Evolutionary conservation across 2,797 vertebrate species (phyloP).

Genomic region (Aeoliscus strigatus): DNA sequence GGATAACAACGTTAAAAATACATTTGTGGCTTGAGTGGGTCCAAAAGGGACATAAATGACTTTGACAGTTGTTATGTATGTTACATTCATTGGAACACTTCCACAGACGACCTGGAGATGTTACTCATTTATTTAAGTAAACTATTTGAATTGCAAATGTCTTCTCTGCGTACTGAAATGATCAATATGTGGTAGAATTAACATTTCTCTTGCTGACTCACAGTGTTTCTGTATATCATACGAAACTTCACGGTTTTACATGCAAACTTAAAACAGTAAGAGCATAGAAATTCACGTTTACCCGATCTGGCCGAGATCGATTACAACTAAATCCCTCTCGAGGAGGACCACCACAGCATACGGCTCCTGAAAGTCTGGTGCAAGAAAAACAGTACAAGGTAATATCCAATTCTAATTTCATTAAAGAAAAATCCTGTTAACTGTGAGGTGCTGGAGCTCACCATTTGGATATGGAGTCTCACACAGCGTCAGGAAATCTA

Average conservation of each 20-base stretch:
- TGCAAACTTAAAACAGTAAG: background rate
- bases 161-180: background rate
- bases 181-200: background rate
- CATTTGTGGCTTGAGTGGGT: background rate
- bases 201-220: background rate
- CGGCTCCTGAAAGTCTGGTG: constrained; percentile 94
- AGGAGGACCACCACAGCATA: constrained; percentile 96
- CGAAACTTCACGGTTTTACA: no score
- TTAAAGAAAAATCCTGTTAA: background rate
- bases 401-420: no score
- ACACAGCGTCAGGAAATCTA: constrained; percentile 97
- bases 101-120: background rate
- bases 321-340: constrained; percentile 96
- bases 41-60: background rate
- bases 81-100: background rate
- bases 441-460: constrained; percentile 40
- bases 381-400: no score
- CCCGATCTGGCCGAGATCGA: constrained; percentile 98
- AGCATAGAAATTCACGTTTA: constrained; percentile 63
- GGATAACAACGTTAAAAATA: background rate
- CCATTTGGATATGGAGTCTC: constrained; percentile 98
- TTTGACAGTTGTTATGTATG: background rate
- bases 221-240: background rate
- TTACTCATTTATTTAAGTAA: background rate
- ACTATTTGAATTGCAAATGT: constrained; percentile 8